phyloP scores from a whole-genome alignment of 2,797 vertebrate species.

The Halcyon chelicuti region DNA sequence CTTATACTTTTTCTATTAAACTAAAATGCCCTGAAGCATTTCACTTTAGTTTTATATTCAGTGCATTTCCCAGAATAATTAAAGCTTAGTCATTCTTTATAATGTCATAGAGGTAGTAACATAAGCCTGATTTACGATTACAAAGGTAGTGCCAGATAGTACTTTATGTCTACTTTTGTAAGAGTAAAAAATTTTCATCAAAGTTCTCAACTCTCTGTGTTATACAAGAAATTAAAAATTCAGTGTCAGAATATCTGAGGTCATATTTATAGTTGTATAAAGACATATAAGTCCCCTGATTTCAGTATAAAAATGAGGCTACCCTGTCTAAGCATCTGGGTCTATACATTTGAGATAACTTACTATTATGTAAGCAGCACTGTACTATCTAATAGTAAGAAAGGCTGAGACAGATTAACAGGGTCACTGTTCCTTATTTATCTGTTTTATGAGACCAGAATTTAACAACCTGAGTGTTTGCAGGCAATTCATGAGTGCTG shows the following conservation, averaged over 20 bases:
- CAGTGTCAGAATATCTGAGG: not conserved
- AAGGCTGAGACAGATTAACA: not conserved
- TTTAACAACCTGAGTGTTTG: not conserved
- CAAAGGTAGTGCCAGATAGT: not conserved
- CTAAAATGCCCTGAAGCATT: constrained; percentile 27
- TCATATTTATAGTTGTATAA: not conserved
- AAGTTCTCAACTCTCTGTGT: not conserved
- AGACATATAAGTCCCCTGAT: not conserved
- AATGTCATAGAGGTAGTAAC: constrained; percentile 19
- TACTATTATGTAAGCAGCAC: not conserved
- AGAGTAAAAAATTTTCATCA: not conserved
- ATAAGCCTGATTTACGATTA: not conserved
- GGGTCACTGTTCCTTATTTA: not conserved
- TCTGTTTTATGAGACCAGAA: not conserved
- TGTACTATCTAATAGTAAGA: not conserved
- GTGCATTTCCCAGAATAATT: constrained; percentile 59
- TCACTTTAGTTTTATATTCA: constrained; percentile 16
- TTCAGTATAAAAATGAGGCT: not conserved
- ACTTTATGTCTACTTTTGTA: not conserved
- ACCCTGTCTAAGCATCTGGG: not conserved
- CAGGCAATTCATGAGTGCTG: not conserved
- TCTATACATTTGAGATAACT: not conserved
- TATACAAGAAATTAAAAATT: not conserved
- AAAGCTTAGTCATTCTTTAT: constrained; percentile 40
- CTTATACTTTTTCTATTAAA: constrained; percentile 40